Base-by-base conservation (phyloP, 1,140 invertebrate genomes). In the Araneus ventricosus region DNA sequence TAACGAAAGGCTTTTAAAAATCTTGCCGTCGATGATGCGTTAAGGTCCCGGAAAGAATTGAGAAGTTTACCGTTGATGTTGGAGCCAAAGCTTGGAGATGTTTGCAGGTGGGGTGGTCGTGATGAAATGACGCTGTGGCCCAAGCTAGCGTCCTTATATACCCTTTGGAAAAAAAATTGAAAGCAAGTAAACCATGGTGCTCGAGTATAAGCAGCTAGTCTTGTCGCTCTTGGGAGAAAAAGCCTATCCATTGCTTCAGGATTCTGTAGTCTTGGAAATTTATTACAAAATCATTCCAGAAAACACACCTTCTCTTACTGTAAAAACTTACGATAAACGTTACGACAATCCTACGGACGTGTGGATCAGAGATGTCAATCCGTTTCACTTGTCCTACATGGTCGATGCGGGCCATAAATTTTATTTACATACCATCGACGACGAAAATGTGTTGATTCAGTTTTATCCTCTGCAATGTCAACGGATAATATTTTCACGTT, bases 241-340 rank as follows among this genome's bases (percentile, higher is more conserved):
- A 24, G 39, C 8, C 6, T 88, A 45, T 67, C 86, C 86, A 2
- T 0, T 27, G 8, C 27, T 88, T 1, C 20, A 67, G 14, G 34
- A 88, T 4, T 88, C 39, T 88, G 86, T 88, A 0, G 37, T 88
- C 4, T 27, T 88, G 34, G 63, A 70, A 10, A 20, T 88, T 8
- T 67, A 17, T 4, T 88, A 67, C 20, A 88, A 88, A 41, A 17
- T 17, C 1, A 88, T 88, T 22, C 86, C 86, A 14, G 30, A 7
- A 7, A 61, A 39, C 24, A 24, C 24, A 2, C 27, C 57, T 37
- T 86, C n/a, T 27, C 0, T 2, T 45, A 4, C 52, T 7, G 27
- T 30, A 4, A 52, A 61, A 27, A 4, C 14, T 3, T 27, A 27
- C 22, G 27, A 86, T 34, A 10, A 22, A 22, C 27, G 30, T 27